Percentiles rank a stretch among this genome's conserved stretches.
Conservation (phyloP, 2,888 invertebrate genomes). For the Drosophila cognata region DNA sequence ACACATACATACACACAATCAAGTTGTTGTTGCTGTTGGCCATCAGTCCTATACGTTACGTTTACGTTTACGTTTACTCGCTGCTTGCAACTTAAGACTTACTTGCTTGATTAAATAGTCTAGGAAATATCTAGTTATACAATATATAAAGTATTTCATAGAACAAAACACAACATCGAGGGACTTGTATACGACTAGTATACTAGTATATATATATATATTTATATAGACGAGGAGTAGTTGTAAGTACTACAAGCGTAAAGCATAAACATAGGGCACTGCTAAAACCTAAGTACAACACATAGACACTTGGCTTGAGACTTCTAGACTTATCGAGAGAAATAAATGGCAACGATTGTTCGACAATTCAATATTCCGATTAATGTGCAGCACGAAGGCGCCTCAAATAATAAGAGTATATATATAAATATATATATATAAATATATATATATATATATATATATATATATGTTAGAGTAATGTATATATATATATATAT, state of each 20-base stretch:
- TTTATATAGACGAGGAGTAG: constrained; percentile 14
- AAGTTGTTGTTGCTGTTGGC: constrained; percentile 30
- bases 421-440: constrained; percentile 22
- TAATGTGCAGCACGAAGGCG: constrained; percentile 56
- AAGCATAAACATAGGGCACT: constrained; percentile 60
- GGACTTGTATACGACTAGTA: constrained; percentile 25
- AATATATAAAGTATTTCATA: constrained; percentile 32
- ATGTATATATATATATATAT: constrained; percentile 24
- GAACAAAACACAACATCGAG: constrained; percentile 75
- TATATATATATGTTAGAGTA: constrained; percentile 18
- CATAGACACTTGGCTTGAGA: constrained; percentile 62
- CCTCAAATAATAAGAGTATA: constrained; percentile 54
- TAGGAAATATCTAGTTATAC: constrained; percentile 21
- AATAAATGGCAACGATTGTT: constrained; percentile 83
- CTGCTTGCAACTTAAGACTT: constrained; percentile 60
- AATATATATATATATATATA: constrained; percentile 15
- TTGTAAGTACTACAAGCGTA: constrained; percentile 19
- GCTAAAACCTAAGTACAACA: constrained; percentile 77
- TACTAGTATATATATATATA: neutral
- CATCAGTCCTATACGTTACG: constrained; percentile 59
- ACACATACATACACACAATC: constrained; percentile 56
- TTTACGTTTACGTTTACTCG: constrained; percentile 32
- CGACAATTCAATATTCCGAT: constrained; percentile 83
- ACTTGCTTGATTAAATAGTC: constrained; percentile 28
- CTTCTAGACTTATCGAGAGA: constrained; percentile 58